Evolutionary conservation across 2,888 invertebrate genomes (phyloP), one percentile per base, ranked within the genome.

Genomic region (Esperia sulphurella): DNA sequence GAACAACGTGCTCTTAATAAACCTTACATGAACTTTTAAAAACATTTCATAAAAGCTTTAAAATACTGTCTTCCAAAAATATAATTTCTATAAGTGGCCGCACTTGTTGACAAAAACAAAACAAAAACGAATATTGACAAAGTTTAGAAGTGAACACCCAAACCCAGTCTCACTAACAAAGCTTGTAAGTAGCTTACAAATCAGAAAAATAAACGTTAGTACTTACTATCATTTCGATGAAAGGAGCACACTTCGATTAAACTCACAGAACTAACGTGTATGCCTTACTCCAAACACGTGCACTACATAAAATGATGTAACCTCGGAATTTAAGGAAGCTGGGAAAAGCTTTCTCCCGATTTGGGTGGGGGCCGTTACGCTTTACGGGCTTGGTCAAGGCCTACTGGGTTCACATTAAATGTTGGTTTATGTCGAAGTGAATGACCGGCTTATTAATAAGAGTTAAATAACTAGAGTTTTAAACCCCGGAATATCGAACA

Each of bases 331-430:
- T 44, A 54, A 54, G 46, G 45, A 50, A 51, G 51, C 39, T 50
- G 59, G 61, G 73, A 71, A 68, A 70, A 65, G 59, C 71, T 75
- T 71, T 76, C 76, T 71, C 74, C 70, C 57, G 65, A 60, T 59
- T 45, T 47, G 33, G 35, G 30, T 21, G 30, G 31, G 14, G 43
- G 43, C 48, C 43, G 44, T 35, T 49, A 45, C 51, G 47, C 48
- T 50, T 52, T 46, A 55, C 42, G n/a, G 46, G 43, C 55, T 49
- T 45, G 54, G 54, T 55, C 65, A 62, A 61, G 64, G 60, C 44
- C 61, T 14, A 13, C 48, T 8, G 43, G 47, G 48, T 5, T 5
- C 21, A 21, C 21, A 21, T 21, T 21, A 21, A 21, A 21, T 21
- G 21, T 21, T 21, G 21, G 21, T 21, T 21, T 21, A 21, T 21